phyloP scores from a whole-genome alignment of 2,797 vertebrate species.

The Clarias platycephalus region DNA sequence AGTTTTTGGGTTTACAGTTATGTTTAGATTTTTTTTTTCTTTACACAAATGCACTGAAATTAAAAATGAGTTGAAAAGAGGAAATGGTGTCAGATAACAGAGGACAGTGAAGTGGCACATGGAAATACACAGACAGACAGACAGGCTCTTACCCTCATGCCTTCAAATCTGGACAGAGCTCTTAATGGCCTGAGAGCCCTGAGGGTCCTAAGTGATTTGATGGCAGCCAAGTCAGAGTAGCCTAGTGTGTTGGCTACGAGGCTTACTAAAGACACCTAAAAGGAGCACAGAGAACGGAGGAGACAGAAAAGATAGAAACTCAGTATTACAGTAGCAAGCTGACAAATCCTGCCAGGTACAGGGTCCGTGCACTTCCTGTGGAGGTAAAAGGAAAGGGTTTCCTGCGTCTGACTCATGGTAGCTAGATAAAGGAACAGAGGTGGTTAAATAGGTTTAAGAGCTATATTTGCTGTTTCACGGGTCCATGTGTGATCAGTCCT shows the following conservation, averaged over 20 bases:
- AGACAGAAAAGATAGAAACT: conserved; percentile 58
- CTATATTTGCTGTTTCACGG: neutral
- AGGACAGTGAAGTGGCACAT: conserved; percentile 19
- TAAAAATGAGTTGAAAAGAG: conserved; percentile 1
- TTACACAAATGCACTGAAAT: conserved; percentile 3
- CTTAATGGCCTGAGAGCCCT: conserved; percentile 78
- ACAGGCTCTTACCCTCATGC: conserved; percentile 83
- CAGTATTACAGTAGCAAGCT: conserved; percentile 50
- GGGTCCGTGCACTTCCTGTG: conserved; percentile 36
- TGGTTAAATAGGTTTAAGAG: neutral
- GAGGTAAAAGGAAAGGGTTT: conserved; percentile 38
- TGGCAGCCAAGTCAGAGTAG: conserved; percentile 80
- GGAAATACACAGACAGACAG: conserved; percentile 36
- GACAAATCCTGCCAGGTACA: conserved; percentile 46
- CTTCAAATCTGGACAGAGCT: conserved; percentile 80
- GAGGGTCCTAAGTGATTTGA: conserved; percentile 80
- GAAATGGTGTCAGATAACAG: conserved; percentile 10
- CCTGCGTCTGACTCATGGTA: neutral
- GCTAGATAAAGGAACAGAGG: conserved; percentile 7
- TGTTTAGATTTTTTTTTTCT: neutral
- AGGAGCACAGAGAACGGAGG: conserved; percentile 57
- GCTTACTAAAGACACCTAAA: conserved; percentile 80
- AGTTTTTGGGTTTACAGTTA: too few species aligned
- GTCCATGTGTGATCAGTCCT: conserved; percentile 15
- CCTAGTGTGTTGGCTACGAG: conserved; percentile 77